Evolutionary conservation across 1,140 invertebrate species (phyloP).

Genomic region (Papilio xuthus): DNA sequence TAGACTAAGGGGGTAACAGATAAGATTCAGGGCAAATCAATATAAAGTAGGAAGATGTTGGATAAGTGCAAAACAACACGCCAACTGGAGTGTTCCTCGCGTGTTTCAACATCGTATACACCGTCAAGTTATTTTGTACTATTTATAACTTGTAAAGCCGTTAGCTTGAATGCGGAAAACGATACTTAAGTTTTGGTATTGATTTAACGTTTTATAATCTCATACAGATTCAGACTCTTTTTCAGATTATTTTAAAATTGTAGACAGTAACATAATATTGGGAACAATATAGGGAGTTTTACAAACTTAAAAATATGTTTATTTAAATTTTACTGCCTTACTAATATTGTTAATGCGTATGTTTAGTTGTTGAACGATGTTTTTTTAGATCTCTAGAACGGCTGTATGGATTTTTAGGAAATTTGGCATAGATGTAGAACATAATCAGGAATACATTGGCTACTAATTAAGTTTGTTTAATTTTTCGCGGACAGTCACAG

Average conservation of each 20-base stretch:
- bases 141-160: conserved; percentile 15
- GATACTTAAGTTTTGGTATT: background rate
- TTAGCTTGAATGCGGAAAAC: conserved; percentile 1
- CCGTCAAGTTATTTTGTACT: background rate
- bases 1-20: background rate
- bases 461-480: too few relatives aligned
- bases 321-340: too few relatives aligned
- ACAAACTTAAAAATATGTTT: too few relatives aligned
- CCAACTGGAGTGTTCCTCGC: conserved; percentile 21
- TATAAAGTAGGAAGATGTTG: conserved; percentile 27
- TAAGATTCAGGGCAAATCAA: conserved; percentile 23
- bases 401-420: too few relatives aligned
- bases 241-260: background rate
- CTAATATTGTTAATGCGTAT: too few relatives aligned
- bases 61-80: conserved; percentile 11
- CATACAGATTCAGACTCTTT: background rate
- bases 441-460: too few relatives aligned
- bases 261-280: too few relatives aligned
- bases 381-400: too few relatives aligned
- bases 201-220: background rate
- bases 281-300: too few relatives aligned
- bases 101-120: background rate
- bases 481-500: too few relatives aligned
- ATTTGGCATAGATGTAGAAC: too few relatives aligned
- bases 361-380: too few relatives aligned